A percentile compares a stretch with the other conserved stretches of the same genome.
Evolutionary conservation across 92 coral and sea anemone genomes (phyloP).

Genomic region (Actinostola sp.): DNA sequence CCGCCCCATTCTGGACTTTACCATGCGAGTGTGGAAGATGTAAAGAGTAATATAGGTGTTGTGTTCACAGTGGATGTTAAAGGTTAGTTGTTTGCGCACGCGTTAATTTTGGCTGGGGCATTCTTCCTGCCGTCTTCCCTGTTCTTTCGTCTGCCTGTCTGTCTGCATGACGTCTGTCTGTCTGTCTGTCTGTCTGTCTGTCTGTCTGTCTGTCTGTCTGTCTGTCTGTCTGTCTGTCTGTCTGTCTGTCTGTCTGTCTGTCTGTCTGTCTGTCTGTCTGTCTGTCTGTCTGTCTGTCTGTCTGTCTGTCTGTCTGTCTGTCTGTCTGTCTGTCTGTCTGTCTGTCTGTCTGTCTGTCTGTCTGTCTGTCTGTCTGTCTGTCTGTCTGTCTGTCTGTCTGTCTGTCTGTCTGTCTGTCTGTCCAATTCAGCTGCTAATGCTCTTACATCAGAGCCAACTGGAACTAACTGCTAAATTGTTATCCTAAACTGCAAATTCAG

Average conservation of each 20-base stretch:
- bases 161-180: no score
- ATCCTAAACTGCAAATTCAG: no score
- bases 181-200: neutral
- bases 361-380: neutral
- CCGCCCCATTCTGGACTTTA: slow-evolving; percentile 45
- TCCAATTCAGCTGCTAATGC: no score
- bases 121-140: no score
- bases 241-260: slow-evolving; percentile 7
- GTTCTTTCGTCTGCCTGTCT: no score
- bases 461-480: no score
- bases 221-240: neutral
- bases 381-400: no score
- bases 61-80: slow-evolving; percentile 6
- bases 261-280: neutral
- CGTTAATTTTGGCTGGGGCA: no score
- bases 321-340: neutral
- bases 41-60: neutral
- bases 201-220: neutral
- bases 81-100: neutral
- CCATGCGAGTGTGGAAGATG: slow-evolving; percentile 5
- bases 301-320: neutral
- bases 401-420: no score
- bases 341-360: neutral
- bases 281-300: neutral
- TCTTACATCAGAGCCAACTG: no score